Evolutionary conservation across 37 sponge, comb jelly and placozoan species (phyloP), one percentile per base, ranked within the genome.

Genomic region (Halisarca cf. caerulea): DNA sequence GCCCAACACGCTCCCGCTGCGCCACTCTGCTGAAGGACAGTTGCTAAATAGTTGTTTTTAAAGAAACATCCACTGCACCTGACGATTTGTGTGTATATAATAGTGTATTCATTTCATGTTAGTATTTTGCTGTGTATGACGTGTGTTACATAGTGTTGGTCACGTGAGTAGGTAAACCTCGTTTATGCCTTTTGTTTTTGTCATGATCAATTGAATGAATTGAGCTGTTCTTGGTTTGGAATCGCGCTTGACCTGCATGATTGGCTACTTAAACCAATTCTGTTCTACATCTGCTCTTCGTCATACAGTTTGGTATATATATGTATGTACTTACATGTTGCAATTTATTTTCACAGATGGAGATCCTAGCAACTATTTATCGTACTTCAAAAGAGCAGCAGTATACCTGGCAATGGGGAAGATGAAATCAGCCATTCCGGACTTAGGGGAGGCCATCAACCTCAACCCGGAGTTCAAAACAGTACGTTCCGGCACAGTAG

Each of bases 351-450:
- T 32, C 40, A 62, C 81, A 96, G 99, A 94, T 70, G 96, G 93
- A 30, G 99, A 99, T 39, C 95, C 99, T 18, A 84, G 84, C 44
- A 99, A 95, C 85, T 99, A 97, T 57, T 28, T 97, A 41, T 87
- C 96, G 0, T 93, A 90, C 80, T 99, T 93, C 88, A 93, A 95
- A 82, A 57, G 99, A 64, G 99, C 99, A n/a, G 94, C 97, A 27
- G 99, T 99, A 1, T 99, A 95, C 61, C 84, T 99, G 45, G 99
- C 96, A 4, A 84, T 99, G 33, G 99, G 97, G 1, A 84, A 90
- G 30, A 74, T 90, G 23, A 89, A 93, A 81, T 90, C 78, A 32
- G 97, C 99, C 8, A 68, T 99, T 27, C 90, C 97, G 43, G 99
- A 99, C 84, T 71, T 99, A 17, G 89, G 87, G 45, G 89, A 58